Base-by-base conservation (phyloP, 1,140 invertebrate genomes). In the Aleiodes sp. region DNA sequence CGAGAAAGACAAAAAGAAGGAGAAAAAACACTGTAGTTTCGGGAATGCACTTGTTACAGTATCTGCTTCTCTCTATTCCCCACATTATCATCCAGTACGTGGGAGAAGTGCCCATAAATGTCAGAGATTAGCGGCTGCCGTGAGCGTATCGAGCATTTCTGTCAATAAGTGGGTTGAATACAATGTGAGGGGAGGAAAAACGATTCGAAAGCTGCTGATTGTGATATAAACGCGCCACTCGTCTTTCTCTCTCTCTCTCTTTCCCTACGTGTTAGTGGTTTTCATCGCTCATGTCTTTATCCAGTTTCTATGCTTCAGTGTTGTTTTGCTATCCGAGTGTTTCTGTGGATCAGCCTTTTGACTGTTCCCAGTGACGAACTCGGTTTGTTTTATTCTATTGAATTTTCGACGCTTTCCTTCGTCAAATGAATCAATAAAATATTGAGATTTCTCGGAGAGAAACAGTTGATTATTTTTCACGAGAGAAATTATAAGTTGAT, bases 151-250 rank as follows among this genome's bases (percentile, higher is more conserved):
- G 82, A 82, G 80, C 78, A 77, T 73, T 80, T 83, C 81, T 83
- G 80, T 82, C 81, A 82, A 84, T 84, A 83, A 82, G 73, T 72
- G 71, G 66, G 70, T 69, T 70, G 64, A n/a, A n/a, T 61, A 79
- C 79, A 79, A 80, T 80, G 70, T n/a, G n/a, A n/a, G n/a, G n/a
- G n/a, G n/a, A n/a, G n/a, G n/a, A 75, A 71, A 75, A 59, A 52
- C 75, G 73, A 80, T 80, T 82, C 76, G 78, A 83, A 82, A 82
- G 76, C 80, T 74, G 77, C 78, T 82, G 81, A 82, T 85, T 82
- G 80, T 78, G 76, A 82, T 82, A 82, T 79, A 80, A 82, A 80
- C 74, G 73, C 72, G 71, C 71, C 73, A 71, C 59, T 59, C 62
- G 57, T 35, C 66, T 46, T 26, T 68, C 33, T 60, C 68, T 62